Percentiles rank a stretch among this genome's conserved stretches.
phyloP scores from a whole-genome alignment of 2,797 vertebrate genomes.

The Okamejei kenojei region DNA sequence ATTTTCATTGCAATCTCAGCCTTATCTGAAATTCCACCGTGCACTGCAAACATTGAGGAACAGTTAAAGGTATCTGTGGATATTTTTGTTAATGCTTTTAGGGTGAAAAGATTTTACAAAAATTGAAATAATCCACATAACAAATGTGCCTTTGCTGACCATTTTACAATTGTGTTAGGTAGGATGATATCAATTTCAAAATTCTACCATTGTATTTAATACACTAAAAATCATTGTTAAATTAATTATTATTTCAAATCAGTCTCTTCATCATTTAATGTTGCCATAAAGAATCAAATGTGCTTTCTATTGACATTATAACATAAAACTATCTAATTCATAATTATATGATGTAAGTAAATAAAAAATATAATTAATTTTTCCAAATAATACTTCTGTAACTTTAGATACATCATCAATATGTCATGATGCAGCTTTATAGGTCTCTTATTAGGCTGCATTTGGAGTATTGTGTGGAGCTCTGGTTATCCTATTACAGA shows the following conservation, averaged over 20 bases:
- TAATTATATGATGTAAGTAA: not conserved
- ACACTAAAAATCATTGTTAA: not conserved
- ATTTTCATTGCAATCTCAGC: not conserved
- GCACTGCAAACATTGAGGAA: not conserved
- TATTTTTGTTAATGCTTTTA: conserved; percentile 19
- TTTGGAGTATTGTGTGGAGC: too few species aligned
- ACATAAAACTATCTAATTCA: not conserved
- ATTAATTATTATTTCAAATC: not conserved
- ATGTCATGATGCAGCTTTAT: too few species aligned
- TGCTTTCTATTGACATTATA: not conserved
- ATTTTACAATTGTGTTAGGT: not conserved
- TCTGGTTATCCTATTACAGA: too few species aligned
- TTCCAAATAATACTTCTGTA: not conserved
- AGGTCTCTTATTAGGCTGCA: too few species aligned
- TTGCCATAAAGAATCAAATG: not conserved
- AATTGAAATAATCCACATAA: conserved; percentile 3
- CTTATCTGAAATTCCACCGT: not conserved
- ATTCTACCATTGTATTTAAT: not conserved
- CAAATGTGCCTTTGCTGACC: not conserved
- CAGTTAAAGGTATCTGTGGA: not conserved
- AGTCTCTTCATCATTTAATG: not conserved
- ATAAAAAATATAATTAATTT: not conserved
- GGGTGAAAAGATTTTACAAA: not conserved
- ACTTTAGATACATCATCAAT: not conserved
- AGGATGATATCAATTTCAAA: not conserved